Conservation (phyloP, 2,888 invertebrate species). For the Trissoscelio sp. region DNA sequence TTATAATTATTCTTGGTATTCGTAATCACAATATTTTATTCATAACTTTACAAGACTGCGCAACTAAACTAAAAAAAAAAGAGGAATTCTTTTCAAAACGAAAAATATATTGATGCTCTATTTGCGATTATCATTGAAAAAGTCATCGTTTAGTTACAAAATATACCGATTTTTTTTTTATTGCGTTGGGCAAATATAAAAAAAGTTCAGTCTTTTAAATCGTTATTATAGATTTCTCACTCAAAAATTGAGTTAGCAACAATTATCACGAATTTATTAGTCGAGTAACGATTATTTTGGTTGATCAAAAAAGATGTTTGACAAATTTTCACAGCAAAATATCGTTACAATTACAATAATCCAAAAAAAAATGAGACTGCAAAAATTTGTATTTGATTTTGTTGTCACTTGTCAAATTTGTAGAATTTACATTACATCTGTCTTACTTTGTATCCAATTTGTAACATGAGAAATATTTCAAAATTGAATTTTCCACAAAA, state of each 20-base stretch:
- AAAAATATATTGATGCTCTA: constrained; percentile 14
- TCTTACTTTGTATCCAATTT: constrained; percentile 18
- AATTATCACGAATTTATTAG: constrained; percentile 60
- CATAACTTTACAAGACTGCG: constrained; percentile 26
- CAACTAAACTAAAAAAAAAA: constrained; percentile 29
- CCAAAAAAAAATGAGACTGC: too few relatives aligned
- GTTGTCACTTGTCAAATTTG: too few relatives aligned
- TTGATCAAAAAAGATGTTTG: constrained; percentile 16
- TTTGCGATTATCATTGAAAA: too few relatives aligned
- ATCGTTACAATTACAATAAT: constrained; percentile 9
- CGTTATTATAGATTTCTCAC: constrained; percentile 59
- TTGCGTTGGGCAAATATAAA: constrained; percentile 61
- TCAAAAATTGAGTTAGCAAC: constrained; percentile 57
- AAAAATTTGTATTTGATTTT: constrained; percentile 5
- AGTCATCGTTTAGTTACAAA: constrained; percentile 46
- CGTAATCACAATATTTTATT: constrained; percentile 41
- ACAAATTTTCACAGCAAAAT: neutral
- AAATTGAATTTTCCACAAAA: neutral
- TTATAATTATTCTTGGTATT: constrained; percentile 45
- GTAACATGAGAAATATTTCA: neutral
- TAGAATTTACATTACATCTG: constrained; percentile 20
- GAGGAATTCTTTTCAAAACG: neutral
- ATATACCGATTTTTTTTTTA: constrained; percentile 43
- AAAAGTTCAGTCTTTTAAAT: constrained; percentile 67
- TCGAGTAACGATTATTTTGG: constrained; percentile 31